Percentiles rank a stretch among this genome's conserved stretches.
Evolutionary conservation across 2,113 vertebrate genomes (phyloP).

Genomic region (Leucosticte australis): DNA sequence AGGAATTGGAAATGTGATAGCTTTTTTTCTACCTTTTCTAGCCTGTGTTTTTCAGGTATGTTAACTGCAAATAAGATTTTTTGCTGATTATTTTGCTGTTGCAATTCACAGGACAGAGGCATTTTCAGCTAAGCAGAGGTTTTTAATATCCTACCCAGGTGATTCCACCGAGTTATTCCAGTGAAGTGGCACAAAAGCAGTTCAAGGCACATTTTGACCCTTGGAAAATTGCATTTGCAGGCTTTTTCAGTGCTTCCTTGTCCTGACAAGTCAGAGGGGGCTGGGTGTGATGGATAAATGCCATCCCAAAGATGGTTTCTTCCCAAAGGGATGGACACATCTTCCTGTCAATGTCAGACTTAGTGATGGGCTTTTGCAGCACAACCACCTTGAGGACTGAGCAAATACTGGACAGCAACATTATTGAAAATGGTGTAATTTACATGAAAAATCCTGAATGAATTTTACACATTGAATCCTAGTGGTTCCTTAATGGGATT

Average conservation of each 20-base stretch:
- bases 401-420: not conserved
- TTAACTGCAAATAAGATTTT: not conserved
- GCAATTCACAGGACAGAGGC: not conserved
- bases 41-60: constrained; percentile 89
- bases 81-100: not conserved
- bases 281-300: not conserved
- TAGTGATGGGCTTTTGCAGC: not conserved
- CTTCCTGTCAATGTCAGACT: not conserved
- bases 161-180: not conserved
- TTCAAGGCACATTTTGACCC: not conserved
- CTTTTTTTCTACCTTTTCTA: constrained; percentile 88
- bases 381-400: not conserved
- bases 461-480: not conserved
- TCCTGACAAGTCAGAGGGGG: not conserved
- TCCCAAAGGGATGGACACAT: not conserved
- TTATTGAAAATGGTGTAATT: not conserved
- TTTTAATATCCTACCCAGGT: not conserved
- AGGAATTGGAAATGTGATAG: constrained; percentile 85
- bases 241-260: not conserved
- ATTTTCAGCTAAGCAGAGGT: not conserved
- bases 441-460: not conserved
- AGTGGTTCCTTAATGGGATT: not conserved
- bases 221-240: not conserved
- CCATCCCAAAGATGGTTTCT: not conserved
- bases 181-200: not conserved